Evolutionary conservation across 64 coral and sea anemone genomes (phyloP).

Genomic region (Porites australiensis): DNA sequence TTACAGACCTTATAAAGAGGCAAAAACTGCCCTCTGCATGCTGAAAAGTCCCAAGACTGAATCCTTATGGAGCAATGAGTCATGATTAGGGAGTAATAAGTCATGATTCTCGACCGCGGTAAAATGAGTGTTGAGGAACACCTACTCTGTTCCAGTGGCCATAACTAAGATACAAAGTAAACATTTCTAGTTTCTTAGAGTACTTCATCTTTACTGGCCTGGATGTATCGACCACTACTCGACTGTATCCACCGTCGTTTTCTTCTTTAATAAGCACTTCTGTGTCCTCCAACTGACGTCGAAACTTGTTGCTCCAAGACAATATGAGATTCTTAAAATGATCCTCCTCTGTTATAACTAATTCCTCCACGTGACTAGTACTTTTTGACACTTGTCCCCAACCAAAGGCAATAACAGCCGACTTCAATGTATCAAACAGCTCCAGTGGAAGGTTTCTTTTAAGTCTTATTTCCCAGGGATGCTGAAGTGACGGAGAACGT

Average conservation of each 20-base stretch:
- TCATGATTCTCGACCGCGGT: no score
- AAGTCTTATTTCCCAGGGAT: constrained; percentile 41
- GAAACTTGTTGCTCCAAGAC: no score
- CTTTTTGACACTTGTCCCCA: constrained; percentile 51
- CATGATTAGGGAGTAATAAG: no score
- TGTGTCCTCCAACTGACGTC: no score
- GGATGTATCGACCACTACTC: neutral
- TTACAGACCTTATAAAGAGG: no score
- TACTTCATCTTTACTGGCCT: constrained; percentile 33
- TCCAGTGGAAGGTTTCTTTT: constrained; percentile 57
- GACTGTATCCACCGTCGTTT: constrained; percentile 29
- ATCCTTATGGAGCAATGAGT: no score
- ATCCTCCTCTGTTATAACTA: constrained; percentile 54
- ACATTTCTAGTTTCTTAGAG: constrained; percentile 37
- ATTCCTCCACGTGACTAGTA: constrained; percentile 53
- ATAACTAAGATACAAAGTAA: constrained; percentile 19
- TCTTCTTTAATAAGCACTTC: neutral
- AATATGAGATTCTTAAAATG: constrained; percentile 52
- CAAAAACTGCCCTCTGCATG: no score
- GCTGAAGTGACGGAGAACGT: constrained; percentile 15
- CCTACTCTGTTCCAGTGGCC: constrained; percentile 36
- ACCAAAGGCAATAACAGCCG: constrained; percentile 54
- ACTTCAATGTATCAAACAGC: constrained; percentile 51
- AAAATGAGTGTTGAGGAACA: constrained; percentile 4
- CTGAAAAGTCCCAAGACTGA: no score